A percentile compares a stretch with the other conserved stretches of the same genome.
Evolutionary conservation across 2,888 invertebrate genomes (phyloP).

Genomic region (Teleiodes luculella): DNA sequence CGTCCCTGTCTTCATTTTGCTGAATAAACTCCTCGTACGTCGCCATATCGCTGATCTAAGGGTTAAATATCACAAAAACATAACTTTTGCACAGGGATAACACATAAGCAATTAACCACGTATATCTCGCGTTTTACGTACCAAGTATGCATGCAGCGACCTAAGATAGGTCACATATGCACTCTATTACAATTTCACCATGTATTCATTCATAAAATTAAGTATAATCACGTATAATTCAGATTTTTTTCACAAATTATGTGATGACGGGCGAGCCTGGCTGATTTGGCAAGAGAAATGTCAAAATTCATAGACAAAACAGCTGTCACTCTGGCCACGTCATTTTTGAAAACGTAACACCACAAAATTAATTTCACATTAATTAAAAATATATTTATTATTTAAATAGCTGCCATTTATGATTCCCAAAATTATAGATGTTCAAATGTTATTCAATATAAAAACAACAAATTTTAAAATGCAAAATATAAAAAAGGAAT

Average conservation of each 20-base stretch:
- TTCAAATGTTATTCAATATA: too few relatives aligned
- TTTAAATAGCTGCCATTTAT: too few relatives aligned
- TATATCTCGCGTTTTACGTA: constrained; percentile 38
- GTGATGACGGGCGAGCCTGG: constrained; percentile 49
- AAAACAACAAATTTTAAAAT: neutral
- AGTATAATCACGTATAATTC: constrained; percentile 27
- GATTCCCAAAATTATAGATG: too few relatives aligned
- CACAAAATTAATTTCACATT: neutral
- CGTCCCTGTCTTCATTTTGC: constrained; percentile 98
- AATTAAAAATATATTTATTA: neutral
- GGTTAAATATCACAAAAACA: constrained; percentile 34
- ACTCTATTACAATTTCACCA: constrained; percentile 12
- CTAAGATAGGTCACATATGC: constrained; percentile 5
- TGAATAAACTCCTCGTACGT: constrained; percentile 98
- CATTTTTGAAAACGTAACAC: constrained; percentile 65
- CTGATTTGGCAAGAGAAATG: constrained; percentile 78
- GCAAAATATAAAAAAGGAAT: too few relatives aligned
- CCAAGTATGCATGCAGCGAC: constrained; percentile 32
- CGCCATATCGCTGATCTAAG: constrained; percentile 81
- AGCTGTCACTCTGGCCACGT: constrained; percentile 75
- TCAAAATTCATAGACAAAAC: constrained; percentile 63
- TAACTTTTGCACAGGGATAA: constrained; percentile 14
- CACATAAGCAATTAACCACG: constrained; percentile 19
- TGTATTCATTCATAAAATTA: constrained; percentile 55
- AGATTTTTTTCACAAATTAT: constrained; percentile 38